Evolutionary conservation across 2,113 vertebrate species (phyloP).

Genomic region (Seriola aureovittata): DNA sequence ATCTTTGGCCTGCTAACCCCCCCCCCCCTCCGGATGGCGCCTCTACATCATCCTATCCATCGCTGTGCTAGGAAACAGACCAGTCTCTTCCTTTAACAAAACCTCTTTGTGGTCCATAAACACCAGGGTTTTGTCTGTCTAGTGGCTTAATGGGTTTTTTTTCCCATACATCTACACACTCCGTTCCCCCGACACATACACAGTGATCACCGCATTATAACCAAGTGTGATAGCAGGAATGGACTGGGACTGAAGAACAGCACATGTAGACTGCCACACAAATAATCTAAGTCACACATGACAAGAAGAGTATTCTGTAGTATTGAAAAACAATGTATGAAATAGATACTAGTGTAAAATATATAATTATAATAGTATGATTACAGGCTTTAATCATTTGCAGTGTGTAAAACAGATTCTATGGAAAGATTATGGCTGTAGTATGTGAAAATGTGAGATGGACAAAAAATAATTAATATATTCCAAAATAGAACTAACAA

Average conservation of each 20-base stretch:
- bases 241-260: not conserved
- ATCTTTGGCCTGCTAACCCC: conserved; percentile 24
- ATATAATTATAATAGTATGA: no score
- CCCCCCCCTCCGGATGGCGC: not conserved
- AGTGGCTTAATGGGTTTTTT: conserved; percentile 43
- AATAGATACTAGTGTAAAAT: no score
- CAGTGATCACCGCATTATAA: not conserved
- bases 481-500: not conserved
- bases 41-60: not conserved
- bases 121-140: conserved; percentile 6
- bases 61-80: conserved; percentile 32
- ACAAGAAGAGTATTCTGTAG: no score
- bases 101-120: conserved; percentile 49
- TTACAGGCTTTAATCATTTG: no score
- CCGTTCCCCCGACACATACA: not conserved
- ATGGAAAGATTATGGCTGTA: not conserved
- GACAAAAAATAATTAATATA: not conserved
- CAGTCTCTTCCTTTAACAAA: conserved; percentile 40
- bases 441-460: not conserved
- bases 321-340: not conserved
- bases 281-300: no score
- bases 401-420: no score
- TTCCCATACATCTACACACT: not conserved
- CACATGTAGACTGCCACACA: not conserved
- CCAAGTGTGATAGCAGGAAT: not conserved